Percentiles rank a stretch among this genome's conserved stretches.
Evolutionary conservation across 2,113 vertebrate genomes (phyloP).

Genomic region (Sinocyclocheilus maitianheensis): DNA sequence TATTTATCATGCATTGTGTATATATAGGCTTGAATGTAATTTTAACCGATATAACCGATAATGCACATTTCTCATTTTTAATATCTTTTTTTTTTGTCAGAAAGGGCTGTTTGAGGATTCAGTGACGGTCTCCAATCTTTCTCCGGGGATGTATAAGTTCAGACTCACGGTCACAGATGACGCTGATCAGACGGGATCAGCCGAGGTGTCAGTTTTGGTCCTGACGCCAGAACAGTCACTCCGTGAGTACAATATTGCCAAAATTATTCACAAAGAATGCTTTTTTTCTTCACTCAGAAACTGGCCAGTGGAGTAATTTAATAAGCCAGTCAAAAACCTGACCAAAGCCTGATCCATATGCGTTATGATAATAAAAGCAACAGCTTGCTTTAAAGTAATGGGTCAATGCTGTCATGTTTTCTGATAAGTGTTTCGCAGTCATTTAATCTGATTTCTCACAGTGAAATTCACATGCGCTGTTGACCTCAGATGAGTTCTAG

Average conservation of each 20-base stretch:
- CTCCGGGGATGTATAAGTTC: constrained; percentile 85
- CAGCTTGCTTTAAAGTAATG: background rate
- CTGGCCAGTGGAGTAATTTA: no score
- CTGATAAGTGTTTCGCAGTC: background rate
- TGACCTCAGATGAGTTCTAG: background rate
- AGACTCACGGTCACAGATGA: constrained; percentile 78
- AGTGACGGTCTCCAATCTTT: constrained; percentile 82
- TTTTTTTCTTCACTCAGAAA: no score
- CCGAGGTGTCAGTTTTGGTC: constrained; percentile 82
- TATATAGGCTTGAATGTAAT: no score
- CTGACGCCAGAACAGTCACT: constrained; percentile 86
- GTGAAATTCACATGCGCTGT: background rate
- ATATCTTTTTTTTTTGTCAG: constrained; percentile 62
- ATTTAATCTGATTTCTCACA: background rate
- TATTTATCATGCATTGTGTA: no score
- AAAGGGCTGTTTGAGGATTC: constrained; percentile 68
- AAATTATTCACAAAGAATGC: no score
- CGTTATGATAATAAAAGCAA: no score
- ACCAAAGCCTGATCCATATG: background rate
- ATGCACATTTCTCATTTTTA: no score
- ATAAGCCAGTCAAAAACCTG: no score
- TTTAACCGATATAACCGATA: no score
- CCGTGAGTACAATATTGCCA: constrained; percentile 73
- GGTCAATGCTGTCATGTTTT: background rate
- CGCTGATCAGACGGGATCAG: constrained; percentile 72